Evolutionary conservation across 2,888 invertebrate genomes (phyloP).

Genomic region (Crioceris asparagi): DNA sequence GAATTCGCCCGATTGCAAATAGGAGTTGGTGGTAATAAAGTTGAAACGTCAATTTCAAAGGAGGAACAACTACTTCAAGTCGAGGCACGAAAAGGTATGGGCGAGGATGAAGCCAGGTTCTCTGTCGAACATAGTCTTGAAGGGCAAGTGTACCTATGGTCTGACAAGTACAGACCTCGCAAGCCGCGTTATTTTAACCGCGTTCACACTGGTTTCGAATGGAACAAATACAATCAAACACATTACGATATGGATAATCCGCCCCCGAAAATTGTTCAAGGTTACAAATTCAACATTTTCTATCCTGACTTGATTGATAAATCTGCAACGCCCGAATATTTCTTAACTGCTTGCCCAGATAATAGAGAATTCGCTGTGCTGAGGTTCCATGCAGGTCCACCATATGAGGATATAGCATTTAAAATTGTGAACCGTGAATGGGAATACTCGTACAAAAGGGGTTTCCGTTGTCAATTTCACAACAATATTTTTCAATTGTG

Average conservation of each 20-base stretch:
- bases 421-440: slow-evolving; percentile 98
- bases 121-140: slow-evolving; percentile 82
- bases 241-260: slow-evolving; percentile 99
- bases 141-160: slow-evolving; percentile 85
- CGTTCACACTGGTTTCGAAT: slow-evolving; percentile 95
- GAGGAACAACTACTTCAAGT: slow-evolving; percentile 59
- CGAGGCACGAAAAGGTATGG: slow-evolving; percentile 77
- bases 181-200: slow-evolving; percentile 98
- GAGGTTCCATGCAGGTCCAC: slow-evolving; percentile 95
- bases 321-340: slow-evolving; percentile 84
- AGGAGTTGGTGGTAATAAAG: slow-evolving; percentile 47
- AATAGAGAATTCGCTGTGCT: slow-evolving; percentile 92
- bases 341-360: slow-evolving; percentile 79
- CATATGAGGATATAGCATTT: slow-evolving; percentile 98
- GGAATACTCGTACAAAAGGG: slow-evolving; percentile 97
- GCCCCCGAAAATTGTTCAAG: slow-evolving; percentile 99
- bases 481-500: slow-evolving; percentile 99
- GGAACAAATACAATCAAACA: slow-evolving; percentile 99
- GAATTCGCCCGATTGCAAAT: slow-evolving; percentile 61
- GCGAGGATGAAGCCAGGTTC: slow-evolving; percentile 80
- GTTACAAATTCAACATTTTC: slow-evolving; percentile 99
- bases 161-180: slow-evolving; percentile 94
- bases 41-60: slow-evolving; percentile 35
- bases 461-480: slow-evolving; percentile 98
- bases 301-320: slow-evolving; percentile 98